phyloP scores from a whole-genome alignment of 1,140 invertebrate species.

The Drosophila busckii region DNA sequence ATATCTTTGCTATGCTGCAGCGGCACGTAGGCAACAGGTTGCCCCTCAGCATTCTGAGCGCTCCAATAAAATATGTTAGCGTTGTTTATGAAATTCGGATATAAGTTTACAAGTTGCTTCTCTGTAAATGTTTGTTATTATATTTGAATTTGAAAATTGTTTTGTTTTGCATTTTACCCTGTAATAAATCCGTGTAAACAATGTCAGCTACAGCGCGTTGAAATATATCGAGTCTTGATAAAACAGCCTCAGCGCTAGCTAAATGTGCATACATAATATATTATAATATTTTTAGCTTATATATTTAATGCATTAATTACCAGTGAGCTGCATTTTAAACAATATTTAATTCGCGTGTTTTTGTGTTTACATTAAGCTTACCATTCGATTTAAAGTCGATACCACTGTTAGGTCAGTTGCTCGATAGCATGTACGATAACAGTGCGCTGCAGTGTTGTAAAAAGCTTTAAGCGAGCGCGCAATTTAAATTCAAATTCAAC shows the following conservation, averaged over 20 bases:
- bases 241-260: slow-evolving; percentile 15
- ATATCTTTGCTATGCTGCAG: slow-evolving; percentile 31
- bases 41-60: not conserved
- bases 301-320: no score
- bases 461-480: not conserved
- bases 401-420: no score
- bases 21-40: slow-evolving; percentile 33
- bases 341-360: no score
- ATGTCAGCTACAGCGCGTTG: slow-evolving; percentile 34
- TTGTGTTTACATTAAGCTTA: no score
- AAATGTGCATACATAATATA: no score
- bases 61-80: slow-evolving; percentile 44
- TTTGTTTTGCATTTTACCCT: slow-evolving; percentile 22
- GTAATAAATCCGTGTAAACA: slow-evolving; percentile 44
- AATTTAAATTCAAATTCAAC: slow-evolving; percentile 8
- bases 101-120: not conserved
- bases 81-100: slow-evolving; percentile 29
- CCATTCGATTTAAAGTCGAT: no score
- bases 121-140: slow-evolving; percentile 9
- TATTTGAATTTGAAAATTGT: not conserved
- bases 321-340: no score
- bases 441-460: not conserved
- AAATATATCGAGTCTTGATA: slow-evolving; percentile 8
- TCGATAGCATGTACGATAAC: no score
- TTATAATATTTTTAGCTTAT: no score